Conservation (phyloP, 2,888 invertebrate genomes). For the Priocnemis perturbator region DNA sequence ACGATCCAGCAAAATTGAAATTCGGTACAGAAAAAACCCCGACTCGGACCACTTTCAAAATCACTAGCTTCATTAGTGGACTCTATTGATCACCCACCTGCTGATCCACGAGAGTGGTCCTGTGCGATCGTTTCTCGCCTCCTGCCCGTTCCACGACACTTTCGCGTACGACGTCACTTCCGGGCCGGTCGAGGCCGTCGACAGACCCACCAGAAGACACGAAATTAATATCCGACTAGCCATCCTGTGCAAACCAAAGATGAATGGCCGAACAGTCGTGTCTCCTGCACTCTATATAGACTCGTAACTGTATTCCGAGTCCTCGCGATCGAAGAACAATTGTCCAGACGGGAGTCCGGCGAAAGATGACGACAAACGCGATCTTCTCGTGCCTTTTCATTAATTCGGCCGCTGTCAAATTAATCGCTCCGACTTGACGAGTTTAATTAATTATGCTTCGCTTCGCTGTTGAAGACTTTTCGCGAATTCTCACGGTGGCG, state of each 20-base stretch:
- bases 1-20: too few species aligned
- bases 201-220: conserved; percentile 29
- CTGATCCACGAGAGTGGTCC: conserved; percentile 42
- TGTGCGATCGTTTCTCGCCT: conserved; percentile 11
- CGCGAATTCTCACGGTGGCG: too few species aligned
- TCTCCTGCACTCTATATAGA: conserved; percentile 56
- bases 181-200: conserved; percentile 37
- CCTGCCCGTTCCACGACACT: conserved; percentile 60
- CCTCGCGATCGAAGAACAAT: conserved; percentile 34
- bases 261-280: conserved; percentile 40
- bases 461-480: too few species aligned
- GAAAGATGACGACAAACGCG: too few species aligned
- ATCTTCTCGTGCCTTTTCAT: not conserved
- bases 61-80: too few species aligned
- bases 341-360: conserved; percentile 28
- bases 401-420: too few species aligned
- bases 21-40: too few species aligned
- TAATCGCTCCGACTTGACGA: too few species aligned
- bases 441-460: too few species aligned
- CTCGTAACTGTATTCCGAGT: conserved; percentile 62
- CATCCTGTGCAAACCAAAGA: conserved; percentile 41
- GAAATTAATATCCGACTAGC: conserved; percentile 39
- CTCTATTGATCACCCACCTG: conserved; percentile 33
- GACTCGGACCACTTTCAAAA: too few species aligned
- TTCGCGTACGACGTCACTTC: conserved; percentile 61